A percentile compares a stretch with the other conserved stretches of the same genome.
Evolutionary conservation across 2,113 vertebrate genomes (phyloP).

Genomic region (Oreotrochilus melanogaster): DNA sequence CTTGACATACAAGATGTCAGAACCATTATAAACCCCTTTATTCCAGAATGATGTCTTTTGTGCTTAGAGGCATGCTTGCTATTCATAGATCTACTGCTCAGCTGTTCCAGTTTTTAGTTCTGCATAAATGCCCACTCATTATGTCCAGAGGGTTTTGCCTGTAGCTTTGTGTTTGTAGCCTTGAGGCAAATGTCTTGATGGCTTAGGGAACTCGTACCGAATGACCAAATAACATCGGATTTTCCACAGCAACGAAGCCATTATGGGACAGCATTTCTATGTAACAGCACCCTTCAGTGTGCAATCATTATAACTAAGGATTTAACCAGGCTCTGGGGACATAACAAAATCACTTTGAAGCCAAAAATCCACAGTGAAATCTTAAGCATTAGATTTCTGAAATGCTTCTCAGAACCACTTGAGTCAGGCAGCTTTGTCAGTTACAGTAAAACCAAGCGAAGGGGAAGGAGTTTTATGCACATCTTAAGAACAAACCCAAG

Average conservation of each 20-base stretch:
- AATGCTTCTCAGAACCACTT: constrained; percentile 15
- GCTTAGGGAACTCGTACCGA: constrained; percentile 75
- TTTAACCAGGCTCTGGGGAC: constrained; percentile 70
- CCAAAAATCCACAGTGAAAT: constrained; percentile 65
- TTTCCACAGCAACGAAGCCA: constrained; percentile 80
- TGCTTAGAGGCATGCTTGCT: constrained; percentile 76
- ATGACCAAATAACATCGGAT: constrained; percentile 79
- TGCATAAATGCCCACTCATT: constrained; percentile 82
- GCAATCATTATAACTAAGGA: constrained; percentile 75
- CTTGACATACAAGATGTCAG: constrained; percentile 79
- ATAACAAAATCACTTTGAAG: constrained; percentile 72
- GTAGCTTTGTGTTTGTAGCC: constrained; percentile 80
- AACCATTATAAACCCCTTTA: constrained; percentile 73
- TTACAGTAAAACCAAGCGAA: constrained; percentile 41
- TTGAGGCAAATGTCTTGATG: constrained; percentile 81
- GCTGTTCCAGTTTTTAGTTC: constrained; percentile 82
- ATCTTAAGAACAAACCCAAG: constrained; percentile 13
- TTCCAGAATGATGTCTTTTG: constrained; percentile 73
- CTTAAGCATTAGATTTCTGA: constrained; percentile 55
- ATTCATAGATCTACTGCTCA: constrained; percentile 80
- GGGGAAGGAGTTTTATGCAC: constrained; percentile 12
- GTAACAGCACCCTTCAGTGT: constrained; percentile 78
- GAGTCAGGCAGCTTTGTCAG: constrained; percentile 49
- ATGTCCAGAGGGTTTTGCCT: constrained; percentile 80
- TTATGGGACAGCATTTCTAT: constrained; percentile 80